phyloP scores from a whole-genome alignment of 2,888 invertebrate genomes.

The Brachylomia viminalis region DNA sequence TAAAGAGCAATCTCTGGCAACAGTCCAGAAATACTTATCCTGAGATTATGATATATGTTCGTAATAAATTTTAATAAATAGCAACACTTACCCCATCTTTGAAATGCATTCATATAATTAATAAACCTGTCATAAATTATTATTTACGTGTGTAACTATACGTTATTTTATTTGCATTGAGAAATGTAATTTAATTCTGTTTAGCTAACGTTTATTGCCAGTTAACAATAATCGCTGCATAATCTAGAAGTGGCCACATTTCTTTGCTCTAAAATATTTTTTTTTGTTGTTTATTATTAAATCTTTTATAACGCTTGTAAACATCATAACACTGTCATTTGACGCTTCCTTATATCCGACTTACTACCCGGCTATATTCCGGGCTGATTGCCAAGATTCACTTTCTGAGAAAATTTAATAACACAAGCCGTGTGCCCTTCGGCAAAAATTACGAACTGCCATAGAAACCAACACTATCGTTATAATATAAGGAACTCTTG shows the following conservation, averaged over 20 bases:
- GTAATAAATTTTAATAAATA: background rate
- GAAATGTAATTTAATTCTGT: background rate
- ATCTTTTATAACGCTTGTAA: constrained; percentile 7
- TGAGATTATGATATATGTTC: constrained; percentile 1
- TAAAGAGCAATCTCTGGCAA: constrained; percentile 11
- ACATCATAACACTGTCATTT: constrained; percentile 4
- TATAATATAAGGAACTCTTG: background rate
- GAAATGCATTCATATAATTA: no score
- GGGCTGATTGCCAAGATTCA: constrained; percentile 17
- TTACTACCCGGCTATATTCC: background rate
- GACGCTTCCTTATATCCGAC: constrained; percentile 1
- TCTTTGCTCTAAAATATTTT: background rate
- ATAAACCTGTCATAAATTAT: constrained; percentile 17
- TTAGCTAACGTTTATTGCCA: constrained; percentile 9
- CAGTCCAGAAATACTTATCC: constrained; percentile 3
- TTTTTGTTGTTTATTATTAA: background rate
- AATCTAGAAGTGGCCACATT: constrained; percentile 9
- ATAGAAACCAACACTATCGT: background rate
- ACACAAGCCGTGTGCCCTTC: background rate
- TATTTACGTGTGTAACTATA: no score
- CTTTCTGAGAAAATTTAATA: constrained; percentile 1
- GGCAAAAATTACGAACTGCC: background rate
- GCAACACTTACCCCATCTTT: background rate
- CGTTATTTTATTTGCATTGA: background rate
- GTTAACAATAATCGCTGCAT: constrained; percentile 4